Base-by-base conservation (phyloP, 2,888 invertebrate genomes). In the Stegana nigrithorax region DNA sequence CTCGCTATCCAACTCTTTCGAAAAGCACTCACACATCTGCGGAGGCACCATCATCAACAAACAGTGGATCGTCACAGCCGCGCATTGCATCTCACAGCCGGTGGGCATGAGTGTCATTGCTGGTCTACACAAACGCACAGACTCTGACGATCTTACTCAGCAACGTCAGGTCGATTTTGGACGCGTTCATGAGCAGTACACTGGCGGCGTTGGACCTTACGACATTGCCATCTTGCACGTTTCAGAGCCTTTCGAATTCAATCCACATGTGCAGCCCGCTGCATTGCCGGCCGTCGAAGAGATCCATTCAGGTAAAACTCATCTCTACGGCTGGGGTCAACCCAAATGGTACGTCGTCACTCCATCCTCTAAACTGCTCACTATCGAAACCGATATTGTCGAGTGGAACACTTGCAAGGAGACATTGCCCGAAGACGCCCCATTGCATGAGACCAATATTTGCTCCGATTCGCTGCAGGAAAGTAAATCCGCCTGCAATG, bases 221-320 rank as follows among this genome's bases (percentile, higher is more conserved):
- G 90, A 90, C 71, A 88, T 90, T 67, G 89, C 88, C 26, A 59
- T 90, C 1, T 68, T 90, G 62, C 80, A 80, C 65, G 71, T 82
- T 8, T 70, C 68, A 23, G 58, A 72, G 39, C 66, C 82, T 1
- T 80, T 85, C 39, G 63, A 63, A 8, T 82, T 83, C 64, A 82
- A 81, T 59, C 67, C 79, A 50, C 71, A 14, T 10, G 83, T 87
- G 5, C 73, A 78, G 51, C 75, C 85, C 4, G 84, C 86, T 14
- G 71, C 70, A 8, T 67, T 87, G 63, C 87, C 88, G 23, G 59
- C 63, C 7, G 70, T 58, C 5, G 75, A 75, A 6, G 64, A 77
- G 29, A 67, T 80, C 7, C 80, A 81, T 17, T 32, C 66, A 4
- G 86, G 85, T 4, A 69, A 74, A 50, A 68, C 67, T 6, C 82